phyloP scores from a whole-genome alignment of 1,140 invertebrate species.

The Euura lappo region DNA sequence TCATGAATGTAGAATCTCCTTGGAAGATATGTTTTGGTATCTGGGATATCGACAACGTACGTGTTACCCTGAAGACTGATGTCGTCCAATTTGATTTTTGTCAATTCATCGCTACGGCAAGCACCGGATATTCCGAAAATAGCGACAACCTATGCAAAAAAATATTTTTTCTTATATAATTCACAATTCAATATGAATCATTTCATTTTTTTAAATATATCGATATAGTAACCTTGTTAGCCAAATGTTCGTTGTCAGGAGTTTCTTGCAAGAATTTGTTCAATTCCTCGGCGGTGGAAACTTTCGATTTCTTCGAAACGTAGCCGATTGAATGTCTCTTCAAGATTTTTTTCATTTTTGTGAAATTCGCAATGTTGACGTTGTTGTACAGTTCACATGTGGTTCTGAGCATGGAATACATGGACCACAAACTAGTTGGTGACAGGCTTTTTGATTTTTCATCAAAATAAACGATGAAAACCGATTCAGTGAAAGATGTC shows the following conservation, averaged over 20 bases:
- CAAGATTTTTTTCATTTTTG: conserved; percentile 16
- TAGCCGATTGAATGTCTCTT: conserved; percentile 19
- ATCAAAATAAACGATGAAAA: too few relatives aligned
- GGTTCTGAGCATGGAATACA: conserved; percentile 17
- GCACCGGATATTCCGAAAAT: too few relatives aligned
- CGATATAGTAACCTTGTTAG: neutral
- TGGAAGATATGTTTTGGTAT: conserved; percentile 18
- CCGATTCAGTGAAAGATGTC: too few relatives aligned
- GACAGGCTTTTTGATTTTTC: too few relatives aligned
- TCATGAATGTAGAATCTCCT: conserved; percentile 10
- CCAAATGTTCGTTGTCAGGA: conserved; percentile 22
- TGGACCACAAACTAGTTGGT: conserved; percentile 18
- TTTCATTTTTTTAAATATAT: too few relatives aligned
- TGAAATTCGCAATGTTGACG: conserved; percentile 14
- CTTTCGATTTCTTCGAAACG: conserved; percentile 22
- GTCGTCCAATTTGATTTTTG: too few relatives aligned
- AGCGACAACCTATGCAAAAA: too few relatives aligned
- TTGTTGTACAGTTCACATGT: neutral
- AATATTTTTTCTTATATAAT: too few relatives aligned
- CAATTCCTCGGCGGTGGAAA: conserved; percentile 16
- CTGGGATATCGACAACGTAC: too few relatives aligned
- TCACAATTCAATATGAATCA: too few relatives aligned
- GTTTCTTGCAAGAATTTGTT: conserved; percentile 25
- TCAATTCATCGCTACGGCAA: too few relatives aligned
- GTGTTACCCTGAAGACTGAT: too few relatives aligned